Conservation (phyloP, 2,113 vertebrate genomes). For the Triplophysa siluroides region DNA sequence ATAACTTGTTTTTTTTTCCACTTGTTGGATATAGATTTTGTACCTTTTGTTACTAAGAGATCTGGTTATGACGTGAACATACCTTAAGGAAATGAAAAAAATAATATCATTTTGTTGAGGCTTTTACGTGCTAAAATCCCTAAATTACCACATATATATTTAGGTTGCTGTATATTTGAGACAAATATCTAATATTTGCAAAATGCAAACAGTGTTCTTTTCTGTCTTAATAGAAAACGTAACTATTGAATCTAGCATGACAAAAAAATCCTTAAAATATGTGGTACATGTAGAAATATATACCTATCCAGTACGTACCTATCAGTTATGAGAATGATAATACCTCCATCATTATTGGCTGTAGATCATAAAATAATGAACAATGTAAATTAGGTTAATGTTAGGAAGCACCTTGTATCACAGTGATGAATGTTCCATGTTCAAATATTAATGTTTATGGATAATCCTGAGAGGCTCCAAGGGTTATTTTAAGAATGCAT, state of each 20-base stretch:
- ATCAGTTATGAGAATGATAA: constrained; percentile 61
- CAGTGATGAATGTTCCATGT: constrained; percentile 92
- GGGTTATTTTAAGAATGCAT: constrained; percentile 92
- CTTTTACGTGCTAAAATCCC: constrained; percentile 99
- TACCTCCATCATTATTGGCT: constrained; percentile 49
- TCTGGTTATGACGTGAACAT: constrained; percentile 97
- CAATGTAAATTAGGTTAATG: constrained; percentile 89
- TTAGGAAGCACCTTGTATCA: constrained; percentile 95
- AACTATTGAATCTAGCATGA: constrained; percentile 88
- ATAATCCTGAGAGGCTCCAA: constrained; percentile 72
- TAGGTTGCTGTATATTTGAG: constrained; percentile 93
- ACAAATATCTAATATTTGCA: constrained; percentile 81
- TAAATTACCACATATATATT: constrained; percentile 89
- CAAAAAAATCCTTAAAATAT: constrained; percentile 73
- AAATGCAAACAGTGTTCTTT: constrained; percentile 82
- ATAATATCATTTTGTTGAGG: constrained; percentile 99
- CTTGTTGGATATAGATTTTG: constrained; percentile 99
- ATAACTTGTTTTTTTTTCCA: constrained; percentile 99
- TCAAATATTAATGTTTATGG: constrained; percentile 74
- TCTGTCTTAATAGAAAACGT: constrained; percentile 87
- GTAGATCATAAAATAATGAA: constrained; percentile 77
- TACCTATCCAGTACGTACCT: constrained; percentile 70
- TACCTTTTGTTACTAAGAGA: constrained; percentile 99
- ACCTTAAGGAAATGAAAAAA: constrained; percentile 95
- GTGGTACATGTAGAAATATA: constrained; percentile 77